A percentile compares a stretch with the other conserved stretches of the same genome.
Conservation (phyloP, 2,888 invertebrate genomes). For the Ormyrus nitidulus region DNA sequence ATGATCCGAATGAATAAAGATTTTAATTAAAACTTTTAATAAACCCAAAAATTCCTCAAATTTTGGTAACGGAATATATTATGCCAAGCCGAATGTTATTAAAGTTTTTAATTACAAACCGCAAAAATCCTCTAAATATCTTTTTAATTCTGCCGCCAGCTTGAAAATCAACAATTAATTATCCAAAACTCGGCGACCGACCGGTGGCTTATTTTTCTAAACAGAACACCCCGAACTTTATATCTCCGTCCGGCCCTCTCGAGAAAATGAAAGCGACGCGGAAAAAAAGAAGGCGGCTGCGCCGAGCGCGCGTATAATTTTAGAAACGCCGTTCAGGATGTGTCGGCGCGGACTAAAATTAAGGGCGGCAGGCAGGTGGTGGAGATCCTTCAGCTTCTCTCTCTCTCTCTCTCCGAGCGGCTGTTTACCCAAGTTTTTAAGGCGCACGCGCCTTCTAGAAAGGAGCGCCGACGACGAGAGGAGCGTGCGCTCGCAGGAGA, state of each 20-base stretch:
- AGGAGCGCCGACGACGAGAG: not conserved
- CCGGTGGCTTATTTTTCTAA: not conserved
- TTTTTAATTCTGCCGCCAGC: not conserved
- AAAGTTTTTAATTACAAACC: too few species aligned
- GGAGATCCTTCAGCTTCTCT: not conserved
- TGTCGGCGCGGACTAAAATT: slow-evolving; percentile 3
- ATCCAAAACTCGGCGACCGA: not conserved
- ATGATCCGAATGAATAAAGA: too few species aligned
- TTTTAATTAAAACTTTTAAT: too few species aligned
- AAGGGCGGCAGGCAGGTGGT: slow-evolving; percentile 21
- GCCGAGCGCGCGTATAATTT: not conserved
- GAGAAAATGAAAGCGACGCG: not conserved
- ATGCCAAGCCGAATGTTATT: too few species aligned
- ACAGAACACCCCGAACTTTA: not conserved
- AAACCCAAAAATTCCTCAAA: too few species aligned
- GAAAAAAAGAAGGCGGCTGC: not conserved
- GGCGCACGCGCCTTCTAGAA: not conserved
- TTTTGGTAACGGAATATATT: too few species aligned
- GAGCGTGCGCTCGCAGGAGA: not conserved
- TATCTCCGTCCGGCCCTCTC: not conserved
- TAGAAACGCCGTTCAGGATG: not conserved
- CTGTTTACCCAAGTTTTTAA: slow-evolving; percentile 25
- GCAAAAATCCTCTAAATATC: too few species aligned
- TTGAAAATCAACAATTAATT: not conserved
- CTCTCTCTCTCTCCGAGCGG: not conserved